Conservation (phyloP, 2,888 invertebrate species). For the Steromphala cineraria region DNA sequence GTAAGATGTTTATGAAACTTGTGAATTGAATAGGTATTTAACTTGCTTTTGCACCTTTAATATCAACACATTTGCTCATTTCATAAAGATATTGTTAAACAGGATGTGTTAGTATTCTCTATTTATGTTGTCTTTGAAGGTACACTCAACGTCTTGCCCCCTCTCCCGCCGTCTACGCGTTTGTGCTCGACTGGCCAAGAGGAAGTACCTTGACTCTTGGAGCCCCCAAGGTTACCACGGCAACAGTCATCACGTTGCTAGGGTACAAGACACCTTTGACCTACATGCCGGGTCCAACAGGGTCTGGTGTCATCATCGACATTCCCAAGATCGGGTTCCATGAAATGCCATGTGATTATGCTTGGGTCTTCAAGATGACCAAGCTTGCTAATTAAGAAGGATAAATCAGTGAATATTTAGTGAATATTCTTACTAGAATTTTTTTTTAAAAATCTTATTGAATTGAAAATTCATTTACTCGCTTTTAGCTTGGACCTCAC, state of each 20-base stretch:
- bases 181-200: slow-evolving; percentile 83
- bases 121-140: slow-evolving; percentile 33
- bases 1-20: too few relatives aligned
- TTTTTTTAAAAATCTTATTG: too few relatives aligned
- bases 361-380: slow-evolving; percentile 64
- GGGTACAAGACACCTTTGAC: slow-evolving; percentile 73
- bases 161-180: slow-evolving; percentile 80
- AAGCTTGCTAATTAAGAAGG: background rate
- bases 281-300: slow-evolving; percentile 32
- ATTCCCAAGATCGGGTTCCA: slow-evolving; percentile 54
- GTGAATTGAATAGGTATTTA: too few relatives aligned
- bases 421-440: too few relatives aligned
- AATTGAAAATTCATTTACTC: too few relatives aligned
- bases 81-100: too few relatives aligned
- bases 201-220: slow-evolving; percentile 78
- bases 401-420: too few relatives aligned
- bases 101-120: too few relatives aligned
- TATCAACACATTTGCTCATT: too few relatives aligned
- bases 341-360: slow-evolving; percentile 59
- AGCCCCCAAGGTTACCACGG: slow-evolving; percentile 70
- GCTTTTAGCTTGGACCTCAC: too few relatives aligned
- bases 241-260: slow-evolving; percentile 77
- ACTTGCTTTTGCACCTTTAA: too few relatives aligned
- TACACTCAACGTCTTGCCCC: slow-evolving; percentile 32
- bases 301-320: slow-evolving; percentile 54